These are phyloP conservation scores for Rhamnusium bicolor DNA, from an alignment of 2,888 invertebrate genomes.

Conservation along the genomic window DNA sequence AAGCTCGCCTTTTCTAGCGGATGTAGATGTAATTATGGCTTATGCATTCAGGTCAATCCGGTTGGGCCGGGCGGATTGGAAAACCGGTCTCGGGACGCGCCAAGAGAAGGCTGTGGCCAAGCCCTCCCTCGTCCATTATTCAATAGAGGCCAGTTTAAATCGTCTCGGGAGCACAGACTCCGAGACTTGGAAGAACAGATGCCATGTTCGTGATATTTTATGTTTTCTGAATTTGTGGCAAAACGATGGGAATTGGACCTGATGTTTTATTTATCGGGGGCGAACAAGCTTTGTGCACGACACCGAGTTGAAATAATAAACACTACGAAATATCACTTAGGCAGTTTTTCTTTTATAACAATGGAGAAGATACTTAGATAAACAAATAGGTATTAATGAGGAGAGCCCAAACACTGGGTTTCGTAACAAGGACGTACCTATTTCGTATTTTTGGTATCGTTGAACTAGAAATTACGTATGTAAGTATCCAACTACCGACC, in stretches of 20 bases:
- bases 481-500: too few relatives aligned
- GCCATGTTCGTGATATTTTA: slow-evolving; percentile 7
- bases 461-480: too few relatives aligned
- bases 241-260: neutral
- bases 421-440: too few relatives aligned
- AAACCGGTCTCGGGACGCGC: slow-evolving; percentile 39
- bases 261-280: neutral
- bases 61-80: slow-evolving; percentile 10
- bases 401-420: too few relatives aligned
- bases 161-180: slow-evolving; percentile 1
- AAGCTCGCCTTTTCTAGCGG: slow-evolving; percentile 41
- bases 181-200: slow-evolving; percentile 7
- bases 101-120: too few relatives aligned
- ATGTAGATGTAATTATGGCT: slow-evolving; percentile 47
- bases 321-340: too few relatives aligned
- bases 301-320: neutral
- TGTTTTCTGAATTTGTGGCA: neutral
- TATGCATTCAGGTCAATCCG: slow-evolving; percentile 46
- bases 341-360: too few relatives aligned
- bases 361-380: too few relatives aligned
- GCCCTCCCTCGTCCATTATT: slow-evolving; percentile 40
- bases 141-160: slow-evolving; percentile 38
- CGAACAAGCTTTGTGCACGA: neutral
- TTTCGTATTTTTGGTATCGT: too few relatives aligned
- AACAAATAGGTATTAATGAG: too few relatives aligned